These are phyloP conservation scores for Hypanus sabinus DNA, from an alignment of 2,113 vertebrate genomes.

Conservation along the genomic window DNA sequence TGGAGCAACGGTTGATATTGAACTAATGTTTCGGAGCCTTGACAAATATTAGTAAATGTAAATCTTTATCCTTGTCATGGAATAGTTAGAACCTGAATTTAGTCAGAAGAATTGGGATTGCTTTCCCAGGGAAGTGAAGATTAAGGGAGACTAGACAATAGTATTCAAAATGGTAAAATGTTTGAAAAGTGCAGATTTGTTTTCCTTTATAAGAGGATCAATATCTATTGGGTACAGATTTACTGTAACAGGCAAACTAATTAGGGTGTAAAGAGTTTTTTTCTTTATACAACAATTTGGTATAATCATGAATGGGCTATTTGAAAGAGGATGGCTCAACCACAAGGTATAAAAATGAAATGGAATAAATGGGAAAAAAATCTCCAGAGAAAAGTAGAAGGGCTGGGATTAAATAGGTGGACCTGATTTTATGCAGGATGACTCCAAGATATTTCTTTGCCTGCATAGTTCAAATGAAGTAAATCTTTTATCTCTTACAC, in stretches of 20 bases:
- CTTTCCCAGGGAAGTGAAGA: not conserved
- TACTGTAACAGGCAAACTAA: not conserved
- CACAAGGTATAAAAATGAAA: not conserved
- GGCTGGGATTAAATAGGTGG: not conserved
- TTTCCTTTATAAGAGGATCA: not conserved
- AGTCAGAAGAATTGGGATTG: not conserved
- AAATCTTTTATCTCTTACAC: not conserved
- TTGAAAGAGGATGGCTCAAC: not conserved
- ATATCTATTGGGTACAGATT: not conserved
- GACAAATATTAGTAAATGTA: not conserved
- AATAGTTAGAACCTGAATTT: not conserved
- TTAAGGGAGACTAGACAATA: not conserved
- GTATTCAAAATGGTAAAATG: not conserved
- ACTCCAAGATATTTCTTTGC: not conserved
- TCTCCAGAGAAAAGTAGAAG: not conserved
- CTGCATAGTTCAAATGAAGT: not conserved
- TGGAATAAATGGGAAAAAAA: not conserved
- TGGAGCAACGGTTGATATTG: not conserved
- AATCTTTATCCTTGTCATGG: too few species aligned
- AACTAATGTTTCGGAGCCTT: not conserved
- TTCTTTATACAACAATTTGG: not conserved
- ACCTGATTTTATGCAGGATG: not conserved
- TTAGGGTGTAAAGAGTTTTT: not conserved
- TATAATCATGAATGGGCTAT: not conserved
- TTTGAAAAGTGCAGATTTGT: not conserved